Base-by-base conservation (phyloP, 2,888 invertebrate genomes). In the Chaetogeoica ovagalla region DNA sequence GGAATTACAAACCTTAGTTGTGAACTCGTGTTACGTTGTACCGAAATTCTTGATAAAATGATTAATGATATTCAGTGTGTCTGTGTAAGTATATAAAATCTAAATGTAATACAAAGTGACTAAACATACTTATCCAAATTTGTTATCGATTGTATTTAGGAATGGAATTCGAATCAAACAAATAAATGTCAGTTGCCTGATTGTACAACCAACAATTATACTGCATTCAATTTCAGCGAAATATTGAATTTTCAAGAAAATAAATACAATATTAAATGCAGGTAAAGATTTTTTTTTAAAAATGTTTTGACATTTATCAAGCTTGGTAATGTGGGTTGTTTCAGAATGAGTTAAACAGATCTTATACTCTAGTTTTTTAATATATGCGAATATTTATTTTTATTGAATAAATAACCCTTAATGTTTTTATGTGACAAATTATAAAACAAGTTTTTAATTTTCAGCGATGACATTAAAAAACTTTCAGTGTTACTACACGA, bases 1-100 rank as follows among this genome's bases (percentile, higher is more conserved):
- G 71, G 70, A 23, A 70, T 79, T 19, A 55, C 23, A 13, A 70
- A 79, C 9, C 43, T 79, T 2, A 79, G 63, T 63, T 79, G 79
- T 71, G 79, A 79, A 43, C 63, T 79, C 17, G 19, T 57, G 13
- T 62, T 79, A 23, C 39, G 55, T 30, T 71, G 63, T 43, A 63
- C 19, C 8, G 37, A 55, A 15, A 5, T 43, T 52, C 70, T 79
- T 5, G 55, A 79, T 60, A 79, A 55, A 63, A 55, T 57, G 4
- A 39, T 55, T 1, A 17, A 52, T 6, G 63, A 79, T 1, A 79
- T 79, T n/a, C 17, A 2, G 19, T 15, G 13, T 13, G 19, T 8
- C n/a, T 0, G 52, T 21, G 79, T 79, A 5, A 52, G 69, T 2
- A 5, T 23, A 1, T 8, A 8, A 23, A 30, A 19, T 30, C 13